Evolutionary conservation across 2,797 vertebrate species (phyloP).

Genomic region (Gorsachius magnificus): DNA sequence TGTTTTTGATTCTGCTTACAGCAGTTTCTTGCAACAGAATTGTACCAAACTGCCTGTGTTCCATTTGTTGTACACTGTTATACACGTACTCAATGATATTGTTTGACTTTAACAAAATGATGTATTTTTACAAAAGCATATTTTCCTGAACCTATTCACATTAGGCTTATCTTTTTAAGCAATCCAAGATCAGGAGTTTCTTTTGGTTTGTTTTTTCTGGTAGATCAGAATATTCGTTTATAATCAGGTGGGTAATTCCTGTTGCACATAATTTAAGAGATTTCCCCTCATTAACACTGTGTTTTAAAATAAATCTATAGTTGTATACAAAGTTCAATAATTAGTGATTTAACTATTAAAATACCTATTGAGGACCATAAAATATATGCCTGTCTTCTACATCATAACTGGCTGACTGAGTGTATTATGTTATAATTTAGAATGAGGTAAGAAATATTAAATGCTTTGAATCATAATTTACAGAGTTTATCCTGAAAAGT

Average conservation of each 20-base stretch:
- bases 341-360: background rate
- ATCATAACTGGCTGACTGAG: background rate
- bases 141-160: background rate
- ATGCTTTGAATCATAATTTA: background rate
- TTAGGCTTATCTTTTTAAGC: background rate
- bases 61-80: accelerated
- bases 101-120: background rate
- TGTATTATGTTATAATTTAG: background rate
- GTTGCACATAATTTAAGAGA: background rate
- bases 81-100: accelerated
- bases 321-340: background rate
- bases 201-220: background rate
- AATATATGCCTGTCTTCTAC: background rate
- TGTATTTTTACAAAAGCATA: background rate
- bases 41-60: accelerated
- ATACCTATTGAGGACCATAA: background rate
- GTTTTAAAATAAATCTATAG: background rate
- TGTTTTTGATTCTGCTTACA: background rate
- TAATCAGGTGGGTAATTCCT: background rate
- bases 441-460: background rate
- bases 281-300: background rate
- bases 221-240: background rate
- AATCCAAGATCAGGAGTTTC: background rate
- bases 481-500: background rate
- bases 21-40: background rate